Base-by-base conservation (phyloP, 2,888 invertebrate genomes). In the Thymelicus sylvestris region DNA sequence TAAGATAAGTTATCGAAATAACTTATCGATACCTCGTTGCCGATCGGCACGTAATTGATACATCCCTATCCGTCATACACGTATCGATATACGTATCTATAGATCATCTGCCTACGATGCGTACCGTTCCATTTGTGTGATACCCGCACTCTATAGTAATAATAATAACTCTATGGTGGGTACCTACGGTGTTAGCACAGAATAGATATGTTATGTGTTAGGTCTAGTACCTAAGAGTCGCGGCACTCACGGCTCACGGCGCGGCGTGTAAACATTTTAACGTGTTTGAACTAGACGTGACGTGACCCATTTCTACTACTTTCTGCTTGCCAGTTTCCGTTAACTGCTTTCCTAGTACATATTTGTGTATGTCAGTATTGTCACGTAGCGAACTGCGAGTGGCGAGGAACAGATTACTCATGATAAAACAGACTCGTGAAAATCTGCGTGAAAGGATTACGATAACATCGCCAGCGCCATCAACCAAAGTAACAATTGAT, bases 401-500 rank as follows among this genome's bases (percentile, higher is more conserved):
- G 44, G 55, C 55, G 55, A 19, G 55, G 24, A 61, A 60, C 38
- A 61, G 44, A 50, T 68, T 55, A 44, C 68, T 68, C 44, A 55
- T 41, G 39, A 57, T 38, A 57, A 24, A 62, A 48, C 38, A 47
- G 55, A 64, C 47, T 63, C 47, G 68, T 39, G 19, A 70, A 63
- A 71, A 66, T 71, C 50, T 71, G 65, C 52, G 52, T 50, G 60
- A 66, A 44, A 60, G 57, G 50, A 64, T 64, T 65, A 65, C 12
- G 59, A 60, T 50, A 47, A 48, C n/a, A 39, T 60, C 15, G 52
- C 31, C 38, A 63, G 31, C 31, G 31, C 31, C 63, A 68, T 63
- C 68, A 55, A 62, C 67, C 50, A 47, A 70, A 70, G 61, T 66
- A 70, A 57, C 66, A 66, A 66, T 66, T 65, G 70, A 70, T 70